These are phyloP conservation scores for Elephas maximus DNA, from an alignment of 2,113 vertebrate species.

Conservation along the genomic window DNA sequence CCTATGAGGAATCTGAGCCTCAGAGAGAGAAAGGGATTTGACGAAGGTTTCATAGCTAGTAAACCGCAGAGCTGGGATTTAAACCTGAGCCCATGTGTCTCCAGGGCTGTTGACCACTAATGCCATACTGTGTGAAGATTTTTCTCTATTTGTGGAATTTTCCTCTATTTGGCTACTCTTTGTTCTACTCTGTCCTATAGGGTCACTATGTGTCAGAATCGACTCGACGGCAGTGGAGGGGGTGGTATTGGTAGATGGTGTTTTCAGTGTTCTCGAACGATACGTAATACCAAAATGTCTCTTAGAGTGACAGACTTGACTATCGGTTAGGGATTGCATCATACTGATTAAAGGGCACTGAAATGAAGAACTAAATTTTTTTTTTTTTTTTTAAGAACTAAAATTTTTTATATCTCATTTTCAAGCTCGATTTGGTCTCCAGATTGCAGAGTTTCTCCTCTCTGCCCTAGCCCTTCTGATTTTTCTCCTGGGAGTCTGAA, in stretches of 20 bases:
- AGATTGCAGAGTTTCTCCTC: not conserved
- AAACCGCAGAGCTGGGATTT: not conserved
- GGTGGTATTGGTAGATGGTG: too few relatives aligned
- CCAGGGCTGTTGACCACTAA: not conserved
- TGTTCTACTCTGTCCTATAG: too few relatives aligned
- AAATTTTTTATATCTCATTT: not conserved
- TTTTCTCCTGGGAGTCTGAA: not conserved
- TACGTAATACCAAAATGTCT: not conserved
- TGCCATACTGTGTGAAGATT: not conserved
- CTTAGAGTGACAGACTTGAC: not conserved
- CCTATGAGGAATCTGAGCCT: not conserved
- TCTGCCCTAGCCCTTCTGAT: not conserved
- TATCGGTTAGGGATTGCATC: not conserved
- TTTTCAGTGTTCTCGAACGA: not conserved
- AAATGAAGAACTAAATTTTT: not conserved
- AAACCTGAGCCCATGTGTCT: not conserved
- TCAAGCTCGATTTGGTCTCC: conserved; percentile 5
- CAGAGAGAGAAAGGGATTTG: not conserved
- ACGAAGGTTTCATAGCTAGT: not conserved
- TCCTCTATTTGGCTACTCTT: not conserved
- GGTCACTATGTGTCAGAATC: too few relatives aligned
- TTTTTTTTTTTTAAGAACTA: not conserved
- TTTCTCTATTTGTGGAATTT: not conserved
- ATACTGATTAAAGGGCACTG: not conserved
- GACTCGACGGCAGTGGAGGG: too few relatives aligned